Conservation (phyloP, 1,140 invertebrate genomes). For the Drosophila orena region DNA sequence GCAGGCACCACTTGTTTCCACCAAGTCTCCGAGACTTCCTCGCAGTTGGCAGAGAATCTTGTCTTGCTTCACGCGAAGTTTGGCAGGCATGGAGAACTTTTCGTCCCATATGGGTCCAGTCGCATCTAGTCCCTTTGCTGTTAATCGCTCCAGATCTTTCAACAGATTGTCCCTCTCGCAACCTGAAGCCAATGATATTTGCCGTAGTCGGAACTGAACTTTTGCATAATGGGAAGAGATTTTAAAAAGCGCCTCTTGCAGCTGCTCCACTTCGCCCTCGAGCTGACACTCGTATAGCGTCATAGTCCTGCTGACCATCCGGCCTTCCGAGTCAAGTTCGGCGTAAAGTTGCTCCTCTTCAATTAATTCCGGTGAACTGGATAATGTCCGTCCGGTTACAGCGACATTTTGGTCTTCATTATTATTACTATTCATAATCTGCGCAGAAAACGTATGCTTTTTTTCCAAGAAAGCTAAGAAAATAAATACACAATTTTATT, state of each 20-base stretch:
- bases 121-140: slow-evolving; percentile 30
- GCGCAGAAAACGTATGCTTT: too few relatives aligned
- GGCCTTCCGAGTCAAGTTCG: slow-evolving; percentile 13
- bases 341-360: slow-evolving; percentile 1
- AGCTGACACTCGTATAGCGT: slow-evolving; percentile 60
- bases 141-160: slow-evolving; percentile 52
- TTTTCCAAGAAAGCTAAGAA: too few relatives aligned
- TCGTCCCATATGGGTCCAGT: not conserved
- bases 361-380: not conserved
- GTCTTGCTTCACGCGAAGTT: slow-evolving; percentile 36
- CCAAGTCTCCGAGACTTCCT: slow-evolving; percentile 17
- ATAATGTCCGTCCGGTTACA: not conserved
- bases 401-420: not conserved
- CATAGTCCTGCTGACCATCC: slow-evolving; percentile 37
- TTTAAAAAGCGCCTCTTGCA: slow-evolving; percentile 61
- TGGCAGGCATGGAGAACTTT: slow-evolving; percentile 28
- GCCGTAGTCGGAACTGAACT: slow-evolving; percentile 64
- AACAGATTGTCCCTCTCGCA: slow-evolving; percentile 39
- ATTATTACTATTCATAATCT: not conserved
- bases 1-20: not conserved
- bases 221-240: slow-evolving; percentile 68
- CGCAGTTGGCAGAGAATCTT: slow-evolving; percentile 42
- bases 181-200: slow-evolving; percentile 46
- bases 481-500: too few relatives aligned
- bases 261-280: slow-evolving; percentile 60